phyloP scores from a whole-genome alignment of 2,797 vertebrate genomes.

The Glossophaga mutica region DNA sequence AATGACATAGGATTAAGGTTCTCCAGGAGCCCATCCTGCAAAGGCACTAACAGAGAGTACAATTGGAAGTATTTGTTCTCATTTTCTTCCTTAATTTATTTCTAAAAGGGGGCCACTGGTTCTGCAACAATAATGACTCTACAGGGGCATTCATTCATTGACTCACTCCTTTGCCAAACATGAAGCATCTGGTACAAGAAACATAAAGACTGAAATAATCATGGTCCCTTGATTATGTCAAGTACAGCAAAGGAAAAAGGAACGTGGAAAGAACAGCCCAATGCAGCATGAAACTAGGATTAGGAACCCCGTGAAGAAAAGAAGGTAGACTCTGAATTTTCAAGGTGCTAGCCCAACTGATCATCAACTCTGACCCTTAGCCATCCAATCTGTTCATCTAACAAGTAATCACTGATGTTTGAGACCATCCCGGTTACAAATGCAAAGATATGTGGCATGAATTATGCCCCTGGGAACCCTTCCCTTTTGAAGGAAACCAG shows the following conservation, averaged over 20 bases:
- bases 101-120: background rate
- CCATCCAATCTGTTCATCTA: background rate
- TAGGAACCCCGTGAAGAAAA: background rate
- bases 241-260: background rate
- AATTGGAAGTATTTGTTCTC: background rate
- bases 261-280: background rate
- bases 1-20: background rate
- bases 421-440: background rate
- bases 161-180: background rate
- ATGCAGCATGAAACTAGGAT: background rate
- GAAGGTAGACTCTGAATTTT: background rate
- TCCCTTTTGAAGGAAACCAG: background rate
- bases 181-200: background rate
- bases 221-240: background rate
- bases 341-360: background rate
- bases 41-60: background rate
- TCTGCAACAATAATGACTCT: background rate
- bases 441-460: background rate
- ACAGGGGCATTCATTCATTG: background rate
- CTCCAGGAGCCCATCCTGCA: background rate
- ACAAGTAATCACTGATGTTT: background rate
- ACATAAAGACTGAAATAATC: background rate
- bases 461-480: background rate
- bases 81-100: background rate
- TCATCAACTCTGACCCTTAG: background rate